Evolutionary conservation across 1,140 invertebrate genomes (phyloP).

Genomic region (Meloidogyne floridensis): DNA sequence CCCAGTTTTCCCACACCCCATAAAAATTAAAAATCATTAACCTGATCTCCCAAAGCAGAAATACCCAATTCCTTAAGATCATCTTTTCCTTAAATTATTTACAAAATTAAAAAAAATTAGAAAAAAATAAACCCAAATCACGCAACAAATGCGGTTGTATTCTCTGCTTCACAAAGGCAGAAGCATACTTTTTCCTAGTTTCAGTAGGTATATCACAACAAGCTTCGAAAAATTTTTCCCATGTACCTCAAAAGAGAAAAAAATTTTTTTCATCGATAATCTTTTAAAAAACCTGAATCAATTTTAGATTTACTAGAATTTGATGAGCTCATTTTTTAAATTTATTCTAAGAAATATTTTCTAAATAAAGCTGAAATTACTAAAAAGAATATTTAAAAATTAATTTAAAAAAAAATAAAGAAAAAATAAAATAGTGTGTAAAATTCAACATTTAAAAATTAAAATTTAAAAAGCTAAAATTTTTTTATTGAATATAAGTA

Average conservation of each 20-base stretch:
- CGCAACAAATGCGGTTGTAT: constrained; percentile 3
- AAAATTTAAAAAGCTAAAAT: not conserved
- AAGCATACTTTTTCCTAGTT: constrained; percentile 32
- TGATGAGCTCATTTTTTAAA: not conserved
- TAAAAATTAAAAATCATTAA: not conserved
- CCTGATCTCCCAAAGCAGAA: constrained; percentile 38
- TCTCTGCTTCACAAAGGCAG: constrained; percentile 14
- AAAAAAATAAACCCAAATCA: constrained; percentile 7
- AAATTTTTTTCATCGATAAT: not conserved
- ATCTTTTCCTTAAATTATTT: constrained; percentile 27
- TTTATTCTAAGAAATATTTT: too few relatives aligned
- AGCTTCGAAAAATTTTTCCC: constrained; percentile 33
- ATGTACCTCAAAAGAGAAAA: constrained; percentile 29
- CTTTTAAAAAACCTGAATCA: not conserved
- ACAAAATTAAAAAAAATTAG: constrained; percentile 9
- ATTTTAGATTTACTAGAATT: not conserved
- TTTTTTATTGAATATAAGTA: not conserved
- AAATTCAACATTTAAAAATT: not conserved
- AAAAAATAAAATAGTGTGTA: not conserved
- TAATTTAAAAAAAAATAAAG: not conserved
- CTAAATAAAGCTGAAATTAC: too few relatives aligned
- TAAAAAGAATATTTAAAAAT: not conserved
- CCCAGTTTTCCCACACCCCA: not conserved
- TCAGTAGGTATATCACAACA: constrained; percentile 25
- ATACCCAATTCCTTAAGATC: constrained; percentile 37